Conservation (phyloP, 2,797 vertebrate genomes). For the Etheostoma perlongum region DNA sequence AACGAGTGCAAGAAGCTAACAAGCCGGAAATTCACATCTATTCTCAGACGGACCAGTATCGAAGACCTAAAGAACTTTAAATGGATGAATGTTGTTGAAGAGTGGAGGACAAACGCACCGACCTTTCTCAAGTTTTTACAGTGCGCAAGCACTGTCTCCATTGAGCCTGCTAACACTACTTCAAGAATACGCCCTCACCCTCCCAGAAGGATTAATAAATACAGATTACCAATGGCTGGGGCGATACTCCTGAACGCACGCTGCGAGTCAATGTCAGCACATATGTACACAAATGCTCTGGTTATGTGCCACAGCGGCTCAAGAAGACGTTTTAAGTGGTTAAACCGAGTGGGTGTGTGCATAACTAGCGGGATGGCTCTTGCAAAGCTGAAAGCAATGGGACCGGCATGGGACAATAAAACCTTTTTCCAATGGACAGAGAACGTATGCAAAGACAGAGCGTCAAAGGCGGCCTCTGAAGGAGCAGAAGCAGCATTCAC, state of each 20-base stretch:
- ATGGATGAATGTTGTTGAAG: neutral
- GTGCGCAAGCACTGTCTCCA: neutral
- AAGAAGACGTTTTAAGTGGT: neutral
- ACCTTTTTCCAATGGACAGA: neutral
- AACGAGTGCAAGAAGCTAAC: constrained; percentile 1
- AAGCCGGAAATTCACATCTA: neutral
- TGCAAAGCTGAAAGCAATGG: neutral
- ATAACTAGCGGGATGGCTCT: neutral
- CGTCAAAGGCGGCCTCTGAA: neutral
- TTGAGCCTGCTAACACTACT: neutral
- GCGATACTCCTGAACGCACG: neutral
- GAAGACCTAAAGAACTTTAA: neutral
- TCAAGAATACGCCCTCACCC: neutral
- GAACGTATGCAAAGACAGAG: neutral
- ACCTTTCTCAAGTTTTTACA: constrained; percentile 1
- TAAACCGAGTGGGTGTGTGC: neutral
- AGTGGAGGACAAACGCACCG: neutral
- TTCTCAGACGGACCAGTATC: neutral
- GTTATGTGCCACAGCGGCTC: neutral
- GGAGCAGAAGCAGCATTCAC: neutral
- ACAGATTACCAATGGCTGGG: neutral
- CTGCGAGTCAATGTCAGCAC: neutral
- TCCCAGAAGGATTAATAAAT: neutral
- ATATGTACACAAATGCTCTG: constrained; percentile 3
- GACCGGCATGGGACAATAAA: neutral